phyloP scores from a whole-genome alignment of 1,140 invertebrate genomes.

The Theocolax elegans region DNA sequence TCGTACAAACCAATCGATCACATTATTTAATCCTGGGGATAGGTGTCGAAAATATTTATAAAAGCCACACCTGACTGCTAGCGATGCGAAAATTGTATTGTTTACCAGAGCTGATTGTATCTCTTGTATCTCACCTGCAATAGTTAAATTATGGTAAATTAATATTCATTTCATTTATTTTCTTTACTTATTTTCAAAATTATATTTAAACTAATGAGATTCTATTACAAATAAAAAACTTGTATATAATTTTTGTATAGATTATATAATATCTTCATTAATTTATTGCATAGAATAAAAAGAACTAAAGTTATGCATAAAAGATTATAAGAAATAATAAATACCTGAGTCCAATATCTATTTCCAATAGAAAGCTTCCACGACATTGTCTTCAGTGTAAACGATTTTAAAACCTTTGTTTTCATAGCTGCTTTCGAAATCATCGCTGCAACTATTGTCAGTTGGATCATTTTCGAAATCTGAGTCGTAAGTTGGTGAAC shows the following conservation, averaged over 20 bases:
- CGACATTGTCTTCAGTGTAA: slow-evolving; percentile 84
- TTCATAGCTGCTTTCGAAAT: slow-evolving; percentile 25
- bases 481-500: slow-evolving; percentile 59
- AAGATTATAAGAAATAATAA: no score
- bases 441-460: slow-evolving; percentile 61
- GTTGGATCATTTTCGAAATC: slow-evolving; percentile 65
- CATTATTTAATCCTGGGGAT: slow-evolving; percentile 90
- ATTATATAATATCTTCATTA: no score
- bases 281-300: no score
- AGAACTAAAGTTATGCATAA: no score
- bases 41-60: slow-evolving; percentile 95
- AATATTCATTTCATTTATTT: no score
- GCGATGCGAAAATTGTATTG: slow-evolving; percentile 98
- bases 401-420: slow-evolving; percentile 73
- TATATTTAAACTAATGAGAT: no score
- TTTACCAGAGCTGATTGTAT: slow-evolving; percentile 96
- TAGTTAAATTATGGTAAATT: no score
- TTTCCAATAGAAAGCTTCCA: slow-evolving; percentile 80
- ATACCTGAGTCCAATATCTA: no score
- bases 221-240: no score
- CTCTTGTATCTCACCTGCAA: slow-evolving; percentile 75
- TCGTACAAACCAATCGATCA: slow-evolving; percentile 93
- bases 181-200: no score
- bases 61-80: slow-evolving; percentile 95
- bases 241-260: no score